Conservation (phyloP, 1,140 invertebrate species). For the Pararge aegeria region DNA sequence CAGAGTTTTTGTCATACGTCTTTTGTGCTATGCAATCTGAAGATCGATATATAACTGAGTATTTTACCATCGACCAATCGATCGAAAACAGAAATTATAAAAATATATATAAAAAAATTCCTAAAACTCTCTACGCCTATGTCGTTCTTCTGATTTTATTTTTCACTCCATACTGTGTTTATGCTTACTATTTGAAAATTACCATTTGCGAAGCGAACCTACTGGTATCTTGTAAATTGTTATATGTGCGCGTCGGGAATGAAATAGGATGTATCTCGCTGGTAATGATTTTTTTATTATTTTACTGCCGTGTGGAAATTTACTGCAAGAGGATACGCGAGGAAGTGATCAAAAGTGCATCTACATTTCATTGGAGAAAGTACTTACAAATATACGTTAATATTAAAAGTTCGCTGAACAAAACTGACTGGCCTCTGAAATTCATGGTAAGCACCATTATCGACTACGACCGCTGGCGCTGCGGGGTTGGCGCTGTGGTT, state of each 20-base stretch:
- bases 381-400: constrained; percentile 9
- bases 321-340: constrained; percentile 8
- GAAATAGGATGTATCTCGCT: constrained; percentile 10
- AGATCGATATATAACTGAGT: background rate
- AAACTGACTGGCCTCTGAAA: constrained; percentile 17
- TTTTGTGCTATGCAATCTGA: background rate
- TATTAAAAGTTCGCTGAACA: background rate
- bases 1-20: background rate
- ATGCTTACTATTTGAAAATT: background rate
- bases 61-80: background rate
- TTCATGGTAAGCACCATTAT: constrained; percentile 10
- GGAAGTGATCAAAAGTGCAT: background rate
- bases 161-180: background rate
- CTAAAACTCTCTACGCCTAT: background rate
- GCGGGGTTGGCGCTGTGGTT: too few relatives aligned
- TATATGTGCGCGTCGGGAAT: background rate
- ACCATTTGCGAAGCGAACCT: background rate
- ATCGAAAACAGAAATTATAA: background rate
- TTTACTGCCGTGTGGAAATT: constrained; percentile 15
- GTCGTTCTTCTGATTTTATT: background rate
- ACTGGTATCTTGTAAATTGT: background rate
- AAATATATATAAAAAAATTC: background rate
- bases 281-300: constrained; percentile 9
- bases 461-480: too few relatives aligned
- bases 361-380: background rate